Percentiles rank a stretch among this genome's conserved stretches.
These are phyloP conservation scores for Etheostoma perlongum DNA, from an alignment of 2,797 vertebrate species.

Conservation along the genomic window DNA sequence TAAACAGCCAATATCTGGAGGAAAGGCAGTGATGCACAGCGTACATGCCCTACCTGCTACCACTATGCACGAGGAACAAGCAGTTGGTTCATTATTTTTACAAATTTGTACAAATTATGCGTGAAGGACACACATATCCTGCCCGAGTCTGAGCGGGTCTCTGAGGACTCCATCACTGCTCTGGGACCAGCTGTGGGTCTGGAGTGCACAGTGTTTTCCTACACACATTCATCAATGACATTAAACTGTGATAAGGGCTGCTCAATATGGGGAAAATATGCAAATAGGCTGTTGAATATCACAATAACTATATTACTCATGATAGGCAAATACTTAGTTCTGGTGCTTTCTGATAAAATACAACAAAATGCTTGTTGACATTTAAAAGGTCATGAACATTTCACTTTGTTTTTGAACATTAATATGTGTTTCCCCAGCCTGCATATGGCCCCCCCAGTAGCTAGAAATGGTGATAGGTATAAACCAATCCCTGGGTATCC, in stretches of 20 bases:
- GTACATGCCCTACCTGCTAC: not conserved
- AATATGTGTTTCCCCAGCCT: no score
- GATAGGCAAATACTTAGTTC: no score
- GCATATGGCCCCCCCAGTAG: no score
- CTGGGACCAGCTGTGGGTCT: conserved; percentile 5
- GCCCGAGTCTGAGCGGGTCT: conserved; percentile 14
- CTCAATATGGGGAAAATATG: no score
- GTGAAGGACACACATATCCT: conserved; percentile 46
- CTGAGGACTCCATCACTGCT: conserved; percentile 11
- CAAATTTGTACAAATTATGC: conserved; percentile 42
- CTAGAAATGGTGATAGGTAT: no score
- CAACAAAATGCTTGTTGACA: no score
- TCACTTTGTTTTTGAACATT: no score
- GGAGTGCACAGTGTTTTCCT: not conserved
- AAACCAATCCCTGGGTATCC: no score
- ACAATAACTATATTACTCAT: no score
- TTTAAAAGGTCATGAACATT: no score
- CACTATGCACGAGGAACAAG: conserved; percentile 1
- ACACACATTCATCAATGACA: conserved; percentile 16
- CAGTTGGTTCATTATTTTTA: conserved; percentile 11
- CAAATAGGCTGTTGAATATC: no score
- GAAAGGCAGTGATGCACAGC: not conserved
- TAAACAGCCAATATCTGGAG: not conserved
- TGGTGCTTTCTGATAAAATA: no score
- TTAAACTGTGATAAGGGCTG: not conserved